Percentiles rank a stretch among this genome's conserved stretches.
phyloP scores from a whole-genome alignment of 2,888 invertebrate genomes.

The Dicyrtomina minuta region DNA sequence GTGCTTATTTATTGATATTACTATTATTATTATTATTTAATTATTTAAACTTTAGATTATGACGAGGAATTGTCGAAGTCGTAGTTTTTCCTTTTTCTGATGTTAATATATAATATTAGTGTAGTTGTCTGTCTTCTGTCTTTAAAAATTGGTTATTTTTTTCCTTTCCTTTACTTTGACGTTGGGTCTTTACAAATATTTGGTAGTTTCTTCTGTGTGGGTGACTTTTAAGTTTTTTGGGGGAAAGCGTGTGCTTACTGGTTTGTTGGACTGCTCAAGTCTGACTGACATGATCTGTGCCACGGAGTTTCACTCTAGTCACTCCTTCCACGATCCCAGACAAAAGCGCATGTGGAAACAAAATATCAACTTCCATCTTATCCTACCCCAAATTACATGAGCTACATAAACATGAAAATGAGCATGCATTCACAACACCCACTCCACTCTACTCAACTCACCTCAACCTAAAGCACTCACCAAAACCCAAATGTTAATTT shows the following conservation, averaged over 20 bases:
- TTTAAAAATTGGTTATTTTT: too few relatives aligned
- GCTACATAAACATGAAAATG: not conserved
- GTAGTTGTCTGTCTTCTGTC: too few relatives aligned
- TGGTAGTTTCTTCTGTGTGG: not conserved
- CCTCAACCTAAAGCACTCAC: too few relatives aligned
- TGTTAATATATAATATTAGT: too few relatives aligned
- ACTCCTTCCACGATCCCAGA: conserved; percentile 20
- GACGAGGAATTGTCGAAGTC: too few relatives aligned
- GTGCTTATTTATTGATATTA: too few relatives aligned
- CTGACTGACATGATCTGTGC: conserved; percentile 36
- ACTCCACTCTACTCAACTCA: not conserved
- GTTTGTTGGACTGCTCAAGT: conserved; percentile 31
- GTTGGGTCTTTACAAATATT: too few relatives aligned
- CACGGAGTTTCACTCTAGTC: conserved; percentile 15
- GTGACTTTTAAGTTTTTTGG: not conserved
- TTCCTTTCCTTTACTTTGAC: too few relatives aligned
- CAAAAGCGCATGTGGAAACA: conserved; percentile 26
- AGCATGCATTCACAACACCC: not conserved
- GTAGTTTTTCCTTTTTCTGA: too few relatives aligned
- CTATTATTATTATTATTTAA: too few relatives aligned
- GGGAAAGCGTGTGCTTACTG: conserved; percentile 29
- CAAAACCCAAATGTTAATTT: too few relatives aligned
- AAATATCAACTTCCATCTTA: conserved; percentile 24
- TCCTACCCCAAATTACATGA: conserved; percentile 15
- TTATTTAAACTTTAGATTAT: too few relatives aligned